Conservation (phyloP, 2,797 vertebrate genomes). For the Aotus griseimembra region DNA sequence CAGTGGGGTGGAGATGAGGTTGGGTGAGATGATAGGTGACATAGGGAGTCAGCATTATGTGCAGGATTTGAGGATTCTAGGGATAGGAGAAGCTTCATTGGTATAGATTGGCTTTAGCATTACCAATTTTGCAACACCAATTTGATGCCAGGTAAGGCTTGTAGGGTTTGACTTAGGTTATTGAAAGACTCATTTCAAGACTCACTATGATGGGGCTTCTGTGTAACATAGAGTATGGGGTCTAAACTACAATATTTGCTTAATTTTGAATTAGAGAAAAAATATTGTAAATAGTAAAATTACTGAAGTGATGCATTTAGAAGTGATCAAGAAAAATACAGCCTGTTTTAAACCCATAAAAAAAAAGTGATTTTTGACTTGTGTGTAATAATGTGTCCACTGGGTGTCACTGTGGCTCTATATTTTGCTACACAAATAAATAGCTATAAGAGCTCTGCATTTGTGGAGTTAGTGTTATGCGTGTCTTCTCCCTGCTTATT, state of each 20-base stretch:
- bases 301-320: slow-evolving; percentile 1
- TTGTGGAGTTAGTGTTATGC: background rate
- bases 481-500: background rate
- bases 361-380: background rate
- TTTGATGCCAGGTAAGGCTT: background rate
- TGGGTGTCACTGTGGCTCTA: slow-evolving; percentile 83
- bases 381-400: slow-evolving; percentile 73
- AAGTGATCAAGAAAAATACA: background rate
- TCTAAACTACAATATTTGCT: background rate
- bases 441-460: background rate
- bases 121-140: background rate
- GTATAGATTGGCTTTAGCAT: background rate
- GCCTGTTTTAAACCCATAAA: background rate
- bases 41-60: background rate
- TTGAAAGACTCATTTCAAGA: background rate
- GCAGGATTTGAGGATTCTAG: background rate
- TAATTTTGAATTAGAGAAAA: background rate
- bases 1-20: background rate
- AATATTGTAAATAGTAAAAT: background rate
- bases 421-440: background rate
- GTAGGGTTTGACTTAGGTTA: background rate
- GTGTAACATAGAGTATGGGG: background rate
- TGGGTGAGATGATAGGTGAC: background rate
- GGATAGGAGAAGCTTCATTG: background rate
- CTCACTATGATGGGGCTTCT: background rate